A percentile compares a stretch with the other conserved stretches of the same genome.
phyloP scores from a whole-genome alignment of 2,888 invertebrate genomes.

The Timema cristinae region DNA sequence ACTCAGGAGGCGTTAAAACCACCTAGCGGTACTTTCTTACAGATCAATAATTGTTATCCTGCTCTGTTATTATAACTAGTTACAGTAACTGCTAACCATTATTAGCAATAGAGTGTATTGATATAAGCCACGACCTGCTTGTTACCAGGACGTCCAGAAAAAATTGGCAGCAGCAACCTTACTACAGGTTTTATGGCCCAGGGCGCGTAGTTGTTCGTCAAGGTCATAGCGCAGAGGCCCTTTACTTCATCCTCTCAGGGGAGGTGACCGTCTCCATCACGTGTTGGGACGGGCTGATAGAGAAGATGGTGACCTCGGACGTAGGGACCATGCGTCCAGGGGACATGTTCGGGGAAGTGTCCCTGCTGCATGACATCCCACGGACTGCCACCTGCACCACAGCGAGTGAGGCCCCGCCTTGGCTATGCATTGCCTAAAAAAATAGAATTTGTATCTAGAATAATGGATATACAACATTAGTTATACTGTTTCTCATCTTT shows the following conservation, averaged over 20 bases:
- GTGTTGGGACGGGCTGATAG: conserved; percentile 44
- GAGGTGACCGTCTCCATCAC: conserved; percentile 49
- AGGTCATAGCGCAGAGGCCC: conserved; percentile 54
- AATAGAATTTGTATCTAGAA: too few relatives aligned
- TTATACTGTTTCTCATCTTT: too few relatives aligned
- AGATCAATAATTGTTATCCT: too few relatives aligned
- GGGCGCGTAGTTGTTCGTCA: conserved; percentile 59
- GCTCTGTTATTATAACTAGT: too few relatives aligned
- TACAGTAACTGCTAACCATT: too few relatives aligned
- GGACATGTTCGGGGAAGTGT: conserved; percentile 64
- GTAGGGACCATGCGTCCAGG: conserved; percentile 54
- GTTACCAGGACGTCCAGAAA: conserved; percentile 55
- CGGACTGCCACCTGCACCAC: conserved; percentile 59
- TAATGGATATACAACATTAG: too few relatives aligned
- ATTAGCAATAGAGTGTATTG: too few relatives aligned
- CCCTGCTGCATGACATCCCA: conserved; percentile 56
- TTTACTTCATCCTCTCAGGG: conserved; percentile 64
- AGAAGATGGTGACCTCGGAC: conserved; percentile 43
- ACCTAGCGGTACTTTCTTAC: too few relatives aligned
- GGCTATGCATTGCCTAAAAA: too few relatives aligned
- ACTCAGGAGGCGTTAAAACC: too few relatives aligned
- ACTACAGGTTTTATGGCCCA: conserved; percentile 58
- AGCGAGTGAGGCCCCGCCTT: conserved; percentile 43
- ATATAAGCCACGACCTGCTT: too few relatives aligned
- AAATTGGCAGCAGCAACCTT: conserved; percentile 57